Evolutionary conservation across 2,888 invertebrate genomes (phyloP).

Genomic region (Parnassius apollo): DNA sequence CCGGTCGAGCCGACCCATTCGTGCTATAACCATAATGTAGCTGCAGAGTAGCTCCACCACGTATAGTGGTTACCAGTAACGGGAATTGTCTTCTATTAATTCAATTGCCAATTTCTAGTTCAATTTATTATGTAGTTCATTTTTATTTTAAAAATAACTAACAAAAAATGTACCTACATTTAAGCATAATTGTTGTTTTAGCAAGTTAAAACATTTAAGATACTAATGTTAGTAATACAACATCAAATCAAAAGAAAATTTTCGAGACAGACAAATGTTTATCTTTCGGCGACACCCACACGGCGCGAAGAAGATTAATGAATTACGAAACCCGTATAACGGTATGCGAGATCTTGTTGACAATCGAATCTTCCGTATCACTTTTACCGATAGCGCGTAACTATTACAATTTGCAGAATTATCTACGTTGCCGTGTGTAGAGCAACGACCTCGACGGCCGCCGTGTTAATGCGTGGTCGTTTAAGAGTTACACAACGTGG

Average conservation of each 20-base stretch:
- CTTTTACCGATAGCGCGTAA: constrained; percentile 20
- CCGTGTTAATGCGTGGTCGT: constrained; percentile 57
- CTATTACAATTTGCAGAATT: constrained; percentile 27
- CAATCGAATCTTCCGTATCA: constrained; percentile 18
- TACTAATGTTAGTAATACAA: neutral
- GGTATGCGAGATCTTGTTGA: constrained; percentile 8
- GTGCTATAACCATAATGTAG: too few species aligned
- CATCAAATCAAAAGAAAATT: constrained; percentile 9
- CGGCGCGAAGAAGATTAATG: constrained; percentile 14
- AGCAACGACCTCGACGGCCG: constrained; percentile 68
- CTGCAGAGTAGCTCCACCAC: too few species aligned
- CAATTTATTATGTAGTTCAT: too few species aligned
- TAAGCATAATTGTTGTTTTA: too few species aligned
- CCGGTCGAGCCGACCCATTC: too few species aligned
- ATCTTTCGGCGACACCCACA: constrained; percentile 17
- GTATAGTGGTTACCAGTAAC: too few species aligned
- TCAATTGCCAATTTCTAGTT: too few species aligned
- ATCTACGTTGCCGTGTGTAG: constrained; percentile 55
- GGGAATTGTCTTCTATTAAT: too few species aligned
- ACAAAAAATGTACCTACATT: too few species aligned
- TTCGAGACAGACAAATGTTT: constrained; percentile 18
- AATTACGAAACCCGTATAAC: constrained; percentile 22
- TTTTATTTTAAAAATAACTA: too few species aligned
- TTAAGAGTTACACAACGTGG: constrained; percentile 70
- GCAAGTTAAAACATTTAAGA: constrained; percentile 1